Conservation (phyloP, 2,797 vertebrate species). For the Lepilemur septentrionalis region DNA sequence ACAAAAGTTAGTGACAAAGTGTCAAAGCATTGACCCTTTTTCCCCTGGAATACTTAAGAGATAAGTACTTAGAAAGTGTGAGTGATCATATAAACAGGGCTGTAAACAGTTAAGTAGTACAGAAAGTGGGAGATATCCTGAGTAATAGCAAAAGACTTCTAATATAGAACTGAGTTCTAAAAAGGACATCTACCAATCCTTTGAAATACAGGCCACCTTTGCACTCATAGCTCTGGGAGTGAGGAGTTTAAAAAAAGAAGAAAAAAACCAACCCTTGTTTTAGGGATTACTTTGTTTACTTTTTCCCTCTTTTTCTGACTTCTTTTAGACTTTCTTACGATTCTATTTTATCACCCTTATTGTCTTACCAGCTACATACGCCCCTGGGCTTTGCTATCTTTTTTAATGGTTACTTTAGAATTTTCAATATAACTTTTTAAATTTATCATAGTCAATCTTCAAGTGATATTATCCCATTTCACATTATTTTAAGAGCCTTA, state of each 20-base stretch:
- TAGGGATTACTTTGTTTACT: neutral
- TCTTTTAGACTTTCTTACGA: neutral
- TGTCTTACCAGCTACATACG: neutral
- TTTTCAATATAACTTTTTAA: neutral
- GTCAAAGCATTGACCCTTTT: neutral
- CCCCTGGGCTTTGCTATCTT: neutral
- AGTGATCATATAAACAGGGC: neutral
- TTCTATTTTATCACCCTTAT: constrained; percentile 13
- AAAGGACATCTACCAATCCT: neutral
- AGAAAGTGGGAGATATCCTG: neutral
- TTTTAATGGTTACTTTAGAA: neutral
- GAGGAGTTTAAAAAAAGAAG: neutral
- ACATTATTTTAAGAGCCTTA: neutral
- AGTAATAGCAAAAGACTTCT: neutral
- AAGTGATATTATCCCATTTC: neutral
- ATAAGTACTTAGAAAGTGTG: neutral
- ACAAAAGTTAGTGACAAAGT: constrained; percentile 18
- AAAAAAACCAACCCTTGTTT: neutral
- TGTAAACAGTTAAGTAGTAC: neutral
- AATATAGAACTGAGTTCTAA: neutral
- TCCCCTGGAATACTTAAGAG: neutral
- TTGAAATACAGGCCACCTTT: neutral
- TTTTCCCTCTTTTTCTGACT: neutral
- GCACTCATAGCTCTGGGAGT: neutral
- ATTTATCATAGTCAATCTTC: neutral